Base-by-base conservation (phyloP, 2,888 invertebrate genomes). In the Apotomis capreana region DNA sequence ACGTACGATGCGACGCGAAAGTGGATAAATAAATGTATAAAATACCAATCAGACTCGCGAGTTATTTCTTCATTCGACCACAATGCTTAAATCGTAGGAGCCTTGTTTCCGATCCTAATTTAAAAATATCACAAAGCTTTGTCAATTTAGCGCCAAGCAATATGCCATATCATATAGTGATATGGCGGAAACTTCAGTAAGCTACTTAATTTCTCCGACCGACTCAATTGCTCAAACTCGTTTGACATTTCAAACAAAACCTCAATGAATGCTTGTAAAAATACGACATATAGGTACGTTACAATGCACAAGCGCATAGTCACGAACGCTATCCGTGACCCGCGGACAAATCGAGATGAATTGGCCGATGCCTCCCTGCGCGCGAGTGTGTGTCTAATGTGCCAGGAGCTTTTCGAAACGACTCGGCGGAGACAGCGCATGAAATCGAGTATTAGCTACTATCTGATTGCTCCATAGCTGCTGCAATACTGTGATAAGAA, bases 291-390 rank as follows among this genome's bases (percentile, higher is more conserved):
- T 63, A 68, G 63, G 72, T 62, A 68, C 68, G 72, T 62, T 51
- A 49, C 52, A 13, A n/a, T 26, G 63, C 61, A 54, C 60, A 37
- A 59, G 60, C 46, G 15, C 58, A 75, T 75, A 89, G 91, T 90
- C 90, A 91, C 90, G 90, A 88, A 63, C 75, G 79, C 79, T 78
- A 81, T 83, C 87, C 89, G 88, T 91, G 91, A 90, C 90, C 89
- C 80, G 76, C 80, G 82, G 90, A 92, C 92, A 92, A 92, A 92
- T 92, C 92, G 88, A 89, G 89, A 92, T 90, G 91, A 91, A 91
- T 91, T 90, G 87, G 85, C 79, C 26, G 80, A 80, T 80, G 81
- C 87, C 87, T 89, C 70, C 52, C 10, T 55, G 9, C 49, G 59
- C 59, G 69, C 58, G 49, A 51, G 46, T 37, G 15, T 52, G 51